Conservation (phyloP, 2,113 vertebrate species). For the Cnemophilus loriae region DNA sequence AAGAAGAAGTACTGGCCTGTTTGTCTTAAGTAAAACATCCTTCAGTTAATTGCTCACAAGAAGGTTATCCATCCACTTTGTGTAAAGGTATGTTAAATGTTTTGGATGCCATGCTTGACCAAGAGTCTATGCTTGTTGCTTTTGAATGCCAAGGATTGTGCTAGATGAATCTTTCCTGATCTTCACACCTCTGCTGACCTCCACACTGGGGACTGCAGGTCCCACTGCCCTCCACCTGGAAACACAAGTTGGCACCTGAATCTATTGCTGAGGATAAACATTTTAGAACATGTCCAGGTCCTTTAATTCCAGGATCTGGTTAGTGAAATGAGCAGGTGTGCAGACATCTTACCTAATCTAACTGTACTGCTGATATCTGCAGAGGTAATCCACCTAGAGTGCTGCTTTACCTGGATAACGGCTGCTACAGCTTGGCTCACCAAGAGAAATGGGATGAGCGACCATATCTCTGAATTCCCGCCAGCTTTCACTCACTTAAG, state of each 20-base stretch:
- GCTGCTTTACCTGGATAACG: background rate
- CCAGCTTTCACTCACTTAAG: background rate
- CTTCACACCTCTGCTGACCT: background rate
- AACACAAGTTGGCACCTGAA: background rate
- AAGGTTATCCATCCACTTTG: background rate
- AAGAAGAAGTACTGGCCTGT: background rate
- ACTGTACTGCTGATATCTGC: background rate
- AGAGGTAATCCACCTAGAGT: background rate
- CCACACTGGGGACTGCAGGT: background rate
- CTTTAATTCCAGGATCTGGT: background rate
- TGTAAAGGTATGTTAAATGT: background rate
- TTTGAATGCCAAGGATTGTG: background rate
- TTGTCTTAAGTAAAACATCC: background rate
- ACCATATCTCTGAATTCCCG: background rate
- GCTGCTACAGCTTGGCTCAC: background rate
- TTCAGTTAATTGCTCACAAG: background rate
- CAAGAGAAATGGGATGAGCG: accelerated
- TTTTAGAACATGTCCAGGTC: background rate
- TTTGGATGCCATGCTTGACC: background rate
- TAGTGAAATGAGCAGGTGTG: constrained; percentile 4
- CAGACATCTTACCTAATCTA: background rate
- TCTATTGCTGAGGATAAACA: background rate
- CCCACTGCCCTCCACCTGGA: background rate
- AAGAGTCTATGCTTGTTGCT: background rate
- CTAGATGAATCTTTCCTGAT: background rate